Evolutionary conservation across 2,888 invertebrate species (phyloP), one percentile per base, ranked within the genome.

Genomic region (Callyntrura sp.): DNA sequence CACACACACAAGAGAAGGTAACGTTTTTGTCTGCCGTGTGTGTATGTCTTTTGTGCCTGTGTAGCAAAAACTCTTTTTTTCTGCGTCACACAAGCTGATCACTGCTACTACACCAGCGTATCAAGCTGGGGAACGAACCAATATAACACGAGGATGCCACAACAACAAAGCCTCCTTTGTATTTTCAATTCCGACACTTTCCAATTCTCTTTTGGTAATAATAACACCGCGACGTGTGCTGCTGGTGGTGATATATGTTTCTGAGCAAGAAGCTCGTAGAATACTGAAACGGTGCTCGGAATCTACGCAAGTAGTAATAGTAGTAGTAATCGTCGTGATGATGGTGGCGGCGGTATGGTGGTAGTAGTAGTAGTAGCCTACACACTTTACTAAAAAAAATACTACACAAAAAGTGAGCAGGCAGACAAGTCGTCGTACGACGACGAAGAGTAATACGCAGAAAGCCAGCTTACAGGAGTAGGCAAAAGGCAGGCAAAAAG

Each of bases 211-310:
- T 57, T 17, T 14, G 6, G 17, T n/a, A 57, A 17, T 57, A 6
- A 57, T 57, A 57, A 6, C 17, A 57, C n/a, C 55, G 86, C 76
- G 57, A 85, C 51, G 51, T 51, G 35, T n/a, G 62, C 25, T 25
- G 62, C n/a, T 23, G 8, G 8, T 51, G 81, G 45, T 88, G 57
- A 51, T 88, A 28, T 83, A 76, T 82, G 88, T 82, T 88, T 82
- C 88, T 88, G 88, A 88, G 82, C 88, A 88, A 88, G 82, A 82
- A 70, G 88, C 88, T 88, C 88, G 82, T 73, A 20, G 70, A 81
- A 82, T 82, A 88, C 88, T 88, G 88, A 88, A 82, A 82, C 88
- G 17, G 35, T 60, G 51, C 82, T 82, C 70, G 45, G 60, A 70
- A 28, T 60, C 73, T 88, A 76, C 88, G 73, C 82, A 73, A 73